These are phyloP conservation scores for Melanerpes aurifrons DNA, from an alignment of 2,113 vertebrate genomes.

Conservation along the genomic window DNA sequence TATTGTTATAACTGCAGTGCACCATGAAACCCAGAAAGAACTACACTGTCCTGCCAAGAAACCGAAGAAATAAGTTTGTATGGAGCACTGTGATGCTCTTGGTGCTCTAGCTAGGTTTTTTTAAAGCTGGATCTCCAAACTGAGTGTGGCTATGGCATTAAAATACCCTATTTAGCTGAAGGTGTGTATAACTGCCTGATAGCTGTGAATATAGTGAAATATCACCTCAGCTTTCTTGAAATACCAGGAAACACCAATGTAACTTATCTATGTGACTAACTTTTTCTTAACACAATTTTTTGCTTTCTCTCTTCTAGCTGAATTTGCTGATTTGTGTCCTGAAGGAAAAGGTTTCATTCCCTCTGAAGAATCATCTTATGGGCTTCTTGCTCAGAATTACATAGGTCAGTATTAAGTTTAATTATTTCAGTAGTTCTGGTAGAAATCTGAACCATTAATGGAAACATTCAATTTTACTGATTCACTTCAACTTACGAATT, in stretches of 20 bases:
- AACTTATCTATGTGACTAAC: background rate
- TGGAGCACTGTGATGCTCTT: background rate
- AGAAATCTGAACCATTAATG: slow-evolving; percentile 17
- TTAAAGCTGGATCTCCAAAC: background rate
- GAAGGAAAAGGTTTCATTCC: slow-evolving; percentile 91
- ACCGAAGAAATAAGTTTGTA: background rate
- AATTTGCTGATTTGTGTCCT: slow-evolving; percentile 92
- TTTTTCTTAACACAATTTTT: background rate
- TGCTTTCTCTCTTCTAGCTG: slow-evolving; percentile 78
- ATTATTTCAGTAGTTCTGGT: background rate
- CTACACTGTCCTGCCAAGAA: background rate
- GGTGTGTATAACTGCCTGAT: background rate
- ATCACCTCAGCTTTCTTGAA: background rate
- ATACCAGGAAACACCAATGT: background rate
- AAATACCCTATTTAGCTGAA: background rate
- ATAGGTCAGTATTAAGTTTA: slow-evolving; percentile 78
- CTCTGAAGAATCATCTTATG: slow-evolving; percentile 78
- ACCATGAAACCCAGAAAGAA: background rate
- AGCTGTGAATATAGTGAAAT: background rate
- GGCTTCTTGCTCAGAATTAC: slow-evolving; percentile 76
- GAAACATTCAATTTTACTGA: background rate
- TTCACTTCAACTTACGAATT: too few relatives aligned
- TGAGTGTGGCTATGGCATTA: background rate
- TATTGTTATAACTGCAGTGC: slow-evolving; percentile 19
- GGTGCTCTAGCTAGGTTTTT: background rate